A percentile compares a stretch with the other conserved stretches of the same genome.
These are phyloP conservation scores for Taphrorychus bicolor DNA, from an alignment of 2,888 invertebrate species.

Conservation along the genomic window DNA sequence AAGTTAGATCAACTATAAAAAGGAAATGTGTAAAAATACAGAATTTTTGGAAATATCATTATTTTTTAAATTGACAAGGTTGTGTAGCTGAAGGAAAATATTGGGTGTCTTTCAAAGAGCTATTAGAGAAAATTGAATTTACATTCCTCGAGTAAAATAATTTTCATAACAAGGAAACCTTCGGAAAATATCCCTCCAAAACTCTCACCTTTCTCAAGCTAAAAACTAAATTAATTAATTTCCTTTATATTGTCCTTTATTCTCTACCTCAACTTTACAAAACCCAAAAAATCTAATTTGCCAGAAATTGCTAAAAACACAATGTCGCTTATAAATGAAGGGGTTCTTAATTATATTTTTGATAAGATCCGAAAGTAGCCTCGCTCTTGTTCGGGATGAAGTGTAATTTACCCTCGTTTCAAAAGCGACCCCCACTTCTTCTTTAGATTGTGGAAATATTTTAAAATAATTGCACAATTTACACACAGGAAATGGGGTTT, in stretches of 20 bases:
- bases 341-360: constrained; percentile 24
- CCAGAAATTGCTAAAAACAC: constrained; percentile 18
- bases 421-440: not conserved
- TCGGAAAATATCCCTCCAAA: not conserved
- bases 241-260: constrained; percentile 1
- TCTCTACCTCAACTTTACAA: not conserved
- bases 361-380: constrained; percentile 17
- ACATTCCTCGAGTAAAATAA: too few relatives aligned
- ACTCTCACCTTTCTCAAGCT: not conserved
- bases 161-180: too few relatives aligned
- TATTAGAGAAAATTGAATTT: too few relatives aligned
- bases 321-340: constrained; percentile 24
- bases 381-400: constrained; percentile 1
- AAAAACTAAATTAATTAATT: not conserved
- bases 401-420: constrained; percentile 22
- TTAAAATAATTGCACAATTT: constrained; percentile 11
- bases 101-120: too few relatives aligned
- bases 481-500: not conserved
- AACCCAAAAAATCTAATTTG: constrained; percentile 17
- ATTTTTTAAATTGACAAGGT: too few relatives aligned
- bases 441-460: not conserved
- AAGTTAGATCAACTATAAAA: too few relatives aligned
- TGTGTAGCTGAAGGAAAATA: too few relatives aligned
- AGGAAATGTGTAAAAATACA: too few relatives aligned
- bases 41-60: too few relatives aligned